A percentile compares a stretch with the other conserved stretches of the same genome.
phyloP scores from a whole-genome alignment of 2,113 vertebrate genomes.

The Noturus placidus region DNA sequence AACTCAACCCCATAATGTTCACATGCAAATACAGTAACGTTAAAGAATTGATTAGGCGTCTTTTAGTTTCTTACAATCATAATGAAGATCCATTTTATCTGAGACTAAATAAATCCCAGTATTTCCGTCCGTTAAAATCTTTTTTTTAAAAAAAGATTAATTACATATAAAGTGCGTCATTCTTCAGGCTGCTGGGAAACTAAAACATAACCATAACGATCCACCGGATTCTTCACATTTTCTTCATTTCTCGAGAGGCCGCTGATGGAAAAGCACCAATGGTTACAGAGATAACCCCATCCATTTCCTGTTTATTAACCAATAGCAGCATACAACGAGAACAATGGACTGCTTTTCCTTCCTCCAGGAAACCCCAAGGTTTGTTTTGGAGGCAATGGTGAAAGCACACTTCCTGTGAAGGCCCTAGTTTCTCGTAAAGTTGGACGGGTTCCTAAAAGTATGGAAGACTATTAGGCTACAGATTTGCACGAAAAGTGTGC shows the following conservation, averaged over 20 bases:
- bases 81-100: slow-evolving; percentile 15
- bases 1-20: background rate
- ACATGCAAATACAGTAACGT: background rate
- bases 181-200: background rate
- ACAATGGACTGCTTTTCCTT: slow-evolving; percentile 71
- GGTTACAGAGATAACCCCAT: slow-evolving; percentile 47
- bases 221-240: background rate
- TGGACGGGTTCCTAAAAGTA: slow-evolving; percentile 17
- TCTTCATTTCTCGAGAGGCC: slow-evolving; percentile 41
- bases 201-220: slow-evolving; percentile 17
- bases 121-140: background rate
- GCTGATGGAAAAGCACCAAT: slow-evolving; percentile 53
- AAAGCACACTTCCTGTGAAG: slow-evolving; percentile 56
- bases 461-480: background rate
- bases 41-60: background rate
- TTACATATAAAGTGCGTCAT: background rate
- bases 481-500: background rate
- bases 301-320: slow-evolving; percentile 60
- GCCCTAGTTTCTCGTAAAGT: background rate
- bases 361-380: slow-evolving; percentile 59
- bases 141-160: slow-evolving; percentile 20
- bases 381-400: slow-evolving; percentile 56
- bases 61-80: slow-evolving; percentile 17
- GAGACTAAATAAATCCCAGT: background rate
- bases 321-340: slow-evolving; percentile 60